Evolutionary conservation across 2,797 vertebrate genomes (phyloP), one percentile per base, ranked within the genome.

Genomic region (Dermochelys coriacea): DNA sequence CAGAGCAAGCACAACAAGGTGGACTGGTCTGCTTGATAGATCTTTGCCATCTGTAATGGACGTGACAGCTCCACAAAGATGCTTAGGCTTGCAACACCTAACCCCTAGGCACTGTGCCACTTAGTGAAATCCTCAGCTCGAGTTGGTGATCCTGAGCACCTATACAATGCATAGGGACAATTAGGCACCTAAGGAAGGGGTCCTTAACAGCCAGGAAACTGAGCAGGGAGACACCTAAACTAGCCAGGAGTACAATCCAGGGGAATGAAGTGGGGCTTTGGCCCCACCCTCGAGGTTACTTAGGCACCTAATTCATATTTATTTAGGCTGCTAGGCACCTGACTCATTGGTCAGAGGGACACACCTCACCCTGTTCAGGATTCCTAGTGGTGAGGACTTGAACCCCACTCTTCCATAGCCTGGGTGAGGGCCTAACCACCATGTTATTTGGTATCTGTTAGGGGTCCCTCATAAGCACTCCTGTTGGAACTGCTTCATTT

Each of bases 1-100:
- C 25, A 57, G 34, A 54, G 16, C 29, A 37, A 85, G 31, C 16
- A 34, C 2, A 71, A 8, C 4, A 37, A 52, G 18, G 9, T 0
- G 0, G 87, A 5, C 1, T 14, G 34, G 14, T n/a, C n/a, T 37
- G 18, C 34, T 12, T 37, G 14, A 51, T 37, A 64, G 8, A 34
- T 27, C 27, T 88, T 25, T 49, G 79, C 37, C 75, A 71, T 27
- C 31, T 87, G 71, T 79, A 52, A 50, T 9, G 49, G 49, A n/a
- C 47, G 6, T 14, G 6, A 68, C 5, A 8, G 34, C 34, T 37
- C 61, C 34, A n/a, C 61, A 68, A n/a, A 68, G 18, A 18, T n/a
- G 68, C 18, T 37, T n/a, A n/a, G 61, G 61, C 34, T 64, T 64
- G 16, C 34, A n/a, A 16, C 34, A n/a, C 34, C 6, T 9, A 64